Base-by-base conservation (phyloP, 30 jellyfish, hydroid and myxozoan species). In the Pelagia noctiluca region DNA sequence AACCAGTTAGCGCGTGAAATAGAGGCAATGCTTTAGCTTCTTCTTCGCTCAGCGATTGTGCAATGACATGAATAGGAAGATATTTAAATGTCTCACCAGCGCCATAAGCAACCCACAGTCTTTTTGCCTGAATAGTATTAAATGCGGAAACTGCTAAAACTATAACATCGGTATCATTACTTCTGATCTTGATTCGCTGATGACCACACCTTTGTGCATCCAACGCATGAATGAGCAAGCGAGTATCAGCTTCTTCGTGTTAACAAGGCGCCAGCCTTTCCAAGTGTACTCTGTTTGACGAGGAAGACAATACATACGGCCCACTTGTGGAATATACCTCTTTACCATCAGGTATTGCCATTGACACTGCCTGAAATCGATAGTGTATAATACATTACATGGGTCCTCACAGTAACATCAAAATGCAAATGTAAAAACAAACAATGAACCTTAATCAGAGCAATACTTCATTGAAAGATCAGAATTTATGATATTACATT, bases 291-390 rank as follows among this genome's bases (percentile, higher is more conserved):
- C 57, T 42, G 57, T 42, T 42, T 42, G 57, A 42, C 57, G 57
- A 42, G 57, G 57, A 42, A 42, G 57, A 42, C 57, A 42, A 42
- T 42, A 42, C 57, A n/a, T n/a, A 42, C 57, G 57, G 57, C 57
- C 57, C 57, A 42, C 57, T 42, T 42, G 57, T 8, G 57, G 16
- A 42, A 42, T 42, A 42, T n/a, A n/a, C n/a, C 57, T 42, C 57
- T 42, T 42, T 42, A 42, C 57, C 57, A n/a, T n/a, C n/a, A n/a
- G n/a, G n/a, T n/a, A n/a, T n/a, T n/a, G n/a, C n/a, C n/a, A n/a
- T n/a, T n/a, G n/a, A n/a, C n/a, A n/a, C n/a, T n/a, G n/a, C n/a
- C n/a, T n/a, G n/a, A n/a, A n/a, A n/a, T n/a, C n/a, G n/a, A n/a
- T n/a, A n/a, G n/a, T n/a, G n/a, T n/a, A n/a, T n/a, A n/a, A n/a